Percentiles rank a stretch among this genome's conserved stretches.
Evolutionary conservation across 2,113 vertebrate species (phyloP).

Genomic region (Clarias gariepinus): DNA sequence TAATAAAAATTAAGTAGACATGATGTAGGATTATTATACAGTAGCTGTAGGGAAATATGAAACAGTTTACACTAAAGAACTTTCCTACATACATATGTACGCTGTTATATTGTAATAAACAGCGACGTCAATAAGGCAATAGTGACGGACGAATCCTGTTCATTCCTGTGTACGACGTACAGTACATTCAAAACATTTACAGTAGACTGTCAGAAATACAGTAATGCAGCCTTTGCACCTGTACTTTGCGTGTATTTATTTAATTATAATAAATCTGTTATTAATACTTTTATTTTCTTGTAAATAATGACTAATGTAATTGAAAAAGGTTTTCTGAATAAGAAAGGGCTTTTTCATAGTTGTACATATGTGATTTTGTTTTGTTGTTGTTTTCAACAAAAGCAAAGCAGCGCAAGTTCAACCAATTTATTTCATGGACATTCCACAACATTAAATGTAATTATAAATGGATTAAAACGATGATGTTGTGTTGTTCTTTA

Average conservation of each 20-base stretch:
- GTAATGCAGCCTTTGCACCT: conserved; percentile 29
- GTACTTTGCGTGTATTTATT: conserved; percentile 45
- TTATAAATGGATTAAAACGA: not conserved
- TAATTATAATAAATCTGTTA: not conserved
- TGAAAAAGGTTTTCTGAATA: conserved; percentile 23
- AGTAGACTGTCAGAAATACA: not conserved
- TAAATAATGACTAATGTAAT: conserved; percentile 29
- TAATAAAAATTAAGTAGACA: not conserved
- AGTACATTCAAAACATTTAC: not conserved
- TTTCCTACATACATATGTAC: conserved; percentile 1
- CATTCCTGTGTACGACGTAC: not conserved
- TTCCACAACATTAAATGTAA: conserved; percentile 11
- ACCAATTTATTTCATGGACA: not conserved
- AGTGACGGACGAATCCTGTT: not conserved
- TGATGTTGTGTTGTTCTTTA: not conserved
- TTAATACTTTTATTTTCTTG: conserved; percentile 49
- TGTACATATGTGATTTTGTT: not conserved
- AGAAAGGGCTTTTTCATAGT: not conserved
- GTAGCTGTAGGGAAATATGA: not conserved
- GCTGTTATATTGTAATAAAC: not conserved
- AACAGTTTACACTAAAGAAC: conserved; percentile 29
- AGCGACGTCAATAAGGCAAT: not conserved
- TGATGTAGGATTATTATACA: not conserved
- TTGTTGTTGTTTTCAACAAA: not conserved
- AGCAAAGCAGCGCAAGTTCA: too few relatives aligned